Base-by-base conservation (phyloP, 92 coral and sea anemone genomes). In the Epizoanthus ramosus region DNA sequence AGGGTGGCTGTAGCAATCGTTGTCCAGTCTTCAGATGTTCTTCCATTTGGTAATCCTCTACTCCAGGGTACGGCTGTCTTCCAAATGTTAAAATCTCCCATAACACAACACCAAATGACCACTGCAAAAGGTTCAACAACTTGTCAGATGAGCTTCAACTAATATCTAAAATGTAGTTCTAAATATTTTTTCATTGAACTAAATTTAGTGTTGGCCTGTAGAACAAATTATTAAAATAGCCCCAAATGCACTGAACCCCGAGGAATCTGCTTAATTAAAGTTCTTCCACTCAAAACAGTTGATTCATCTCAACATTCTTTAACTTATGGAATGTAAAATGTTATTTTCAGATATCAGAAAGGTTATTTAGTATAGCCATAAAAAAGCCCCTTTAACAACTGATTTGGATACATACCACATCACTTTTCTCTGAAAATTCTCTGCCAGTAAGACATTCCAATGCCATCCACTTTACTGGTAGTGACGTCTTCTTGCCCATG, bases 81-180 rank as follows among this genome's bases (percentile, higher is more conserved):
- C 92, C 94, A 22, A 57, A 83, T 9, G 90, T 90, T 4, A 91
- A 84, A 21, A 93, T 74, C 83, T 93, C 94, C 97, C 97, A 93
- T 12, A 93, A 73, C 7, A 93, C 85, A 24, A 87, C 92, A 83
- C 97, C 97, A 88, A 93, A 93, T 14, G 94, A 90, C 93, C 93
- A 93, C 97, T 93, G 75, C 19, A 13, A n/a, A 33, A n/a, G 57
- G 80, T 21, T 25, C 0, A n/a, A 19, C 41, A 37, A 58, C 5
- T 24, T 43, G 33, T 47, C 19, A 4, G 15, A 47, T 53, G 41
- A 14, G 45, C 16, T 28, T 73, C 28, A 35, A 3, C 17, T 10
- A 53, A 1, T 7, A 24, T 21, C 0, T n/a, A 3, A 22, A 22
- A 13, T 63, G 3, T 7, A 6, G 14, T 7, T 22, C 14, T 13